Percentiles rank a stretch among this genome's conserved stretches.
Evolutionary conservation across 2,797 vertebrate species (phyloP).

Genomic region (Enteromius paludinosus): DNA sequence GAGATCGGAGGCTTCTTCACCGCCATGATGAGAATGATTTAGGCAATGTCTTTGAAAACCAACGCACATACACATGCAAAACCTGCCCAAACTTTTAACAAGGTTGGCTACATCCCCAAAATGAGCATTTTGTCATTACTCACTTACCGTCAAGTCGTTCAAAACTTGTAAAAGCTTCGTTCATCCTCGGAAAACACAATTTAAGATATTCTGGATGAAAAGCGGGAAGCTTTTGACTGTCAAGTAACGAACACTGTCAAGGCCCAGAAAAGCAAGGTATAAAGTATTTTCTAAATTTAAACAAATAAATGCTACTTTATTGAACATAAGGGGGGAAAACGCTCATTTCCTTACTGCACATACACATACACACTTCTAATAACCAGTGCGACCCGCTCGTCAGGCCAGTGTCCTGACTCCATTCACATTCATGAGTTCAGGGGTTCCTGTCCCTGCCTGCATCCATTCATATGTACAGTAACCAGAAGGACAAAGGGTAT

Average conservation of each 20-base stretch:
- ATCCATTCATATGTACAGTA: conserved; percentile 57
- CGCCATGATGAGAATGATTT: conserved; percentile 66
- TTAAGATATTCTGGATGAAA: too few species aligned
- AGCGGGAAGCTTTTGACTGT: too few species aligned
- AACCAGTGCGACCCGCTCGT: conserved; percentile 32
- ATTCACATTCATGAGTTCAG: conserved; percentile 46
- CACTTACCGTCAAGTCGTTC: too few species aligned
- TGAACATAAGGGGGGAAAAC: background rate
- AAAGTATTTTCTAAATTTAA: background rate
- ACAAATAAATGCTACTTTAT: background rate
- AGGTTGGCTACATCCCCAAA: too few species aligned
- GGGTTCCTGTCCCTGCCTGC: conserved; percentile 39
- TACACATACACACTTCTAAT: conserved; percentile 23
- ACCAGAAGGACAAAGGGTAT: conserved; percentile 46
- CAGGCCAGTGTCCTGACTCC: conserved; percentile 14
- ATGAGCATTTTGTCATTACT: too few species aligned
- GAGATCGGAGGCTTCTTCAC: conserved; percentile 66
- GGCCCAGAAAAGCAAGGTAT: background rate
- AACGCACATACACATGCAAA: conserved; percentile 58
- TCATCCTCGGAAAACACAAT: too few species aligned
- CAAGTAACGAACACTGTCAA: too few species aligned
- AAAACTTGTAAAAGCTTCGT: too few species aligned
- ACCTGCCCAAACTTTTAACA: background rate
- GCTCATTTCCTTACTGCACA: conserved; percentile 19
- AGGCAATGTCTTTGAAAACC: conserved; percentile 27